Evolutionary conservation across 23 tunicate genomes (phyloP), one percentile per base, ranked within the genome.

Genomic region (Aplidium turbinatum): DNA sequence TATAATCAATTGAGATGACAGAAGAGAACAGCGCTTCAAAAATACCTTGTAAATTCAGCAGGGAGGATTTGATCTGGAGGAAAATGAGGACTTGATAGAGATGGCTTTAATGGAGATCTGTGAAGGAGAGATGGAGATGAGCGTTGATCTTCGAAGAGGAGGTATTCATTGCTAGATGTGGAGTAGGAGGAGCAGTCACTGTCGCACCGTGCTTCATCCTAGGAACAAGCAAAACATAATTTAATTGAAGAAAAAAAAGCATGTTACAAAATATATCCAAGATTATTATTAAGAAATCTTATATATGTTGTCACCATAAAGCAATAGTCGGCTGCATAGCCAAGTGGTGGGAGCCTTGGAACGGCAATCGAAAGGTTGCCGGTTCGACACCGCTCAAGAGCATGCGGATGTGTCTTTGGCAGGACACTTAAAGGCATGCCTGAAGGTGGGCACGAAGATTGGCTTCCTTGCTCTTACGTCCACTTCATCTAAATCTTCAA

Each of bases 91-190:
- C 33, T 58, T 23, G 78, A 60, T 25, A 38, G 51, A 34, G 69
- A 33, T 4, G 67, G 51, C 9, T 35, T 31, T 6, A 70, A 61
- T 2, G 77, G 78, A n/a, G 65, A 32, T 62, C 51, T 63, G 31
- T 47, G 31, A 1, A 58, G 52, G 30, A 63, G 58, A 38, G 70
- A 20, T 1, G 63, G 78, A 23, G 79, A 72, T 20, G 31, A 52
- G 31, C 34, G 64, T 21, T 40, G 29, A n/a, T 84, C 77, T 6
- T 84, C 72, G 22, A 36, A 48, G 58, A 82, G 33, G 35, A 82
- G 31, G 52, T 82, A 82, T 63, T 82, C 87, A 74, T 82, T 82
- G 76, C 87, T 82, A 6, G 87, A 82, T 16, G 87, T 72, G 2
- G 87, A 82, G 52, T 63, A 63, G 26, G 87, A 72, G 7, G 79